phyloP scores from a whole-genome alignment of 2,888 invertebrate genomes.

The Nebria salina region DNA sequence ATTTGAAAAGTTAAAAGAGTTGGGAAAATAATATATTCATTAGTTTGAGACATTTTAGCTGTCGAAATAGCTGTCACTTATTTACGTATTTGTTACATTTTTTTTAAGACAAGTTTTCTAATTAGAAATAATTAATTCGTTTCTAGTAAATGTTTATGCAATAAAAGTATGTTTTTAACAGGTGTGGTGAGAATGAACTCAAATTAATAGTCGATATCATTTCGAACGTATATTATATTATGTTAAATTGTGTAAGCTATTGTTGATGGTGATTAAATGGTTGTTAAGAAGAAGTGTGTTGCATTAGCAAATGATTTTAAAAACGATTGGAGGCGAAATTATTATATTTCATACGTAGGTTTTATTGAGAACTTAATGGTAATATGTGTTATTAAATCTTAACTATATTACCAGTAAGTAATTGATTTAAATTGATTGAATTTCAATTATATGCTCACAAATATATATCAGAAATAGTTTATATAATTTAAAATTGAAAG shows the following conservation, averaged over 20 bases:
- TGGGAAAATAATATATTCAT: background rate
- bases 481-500: background rate
- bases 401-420: background rate
- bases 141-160: conserved; percentile 24
- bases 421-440: conserved; percentile 6
- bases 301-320: background rate
- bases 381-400: background rate
- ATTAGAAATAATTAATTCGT: conserved; percentile 33
- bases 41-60: background rate
- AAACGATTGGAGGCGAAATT: background rate
- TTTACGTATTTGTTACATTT: conserved; percentile 19
- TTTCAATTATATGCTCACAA: too few relatives aligned
- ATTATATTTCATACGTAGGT: background rate
- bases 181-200: conserved; percentile 28
- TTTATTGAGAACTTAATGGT: conserved; percentile 9
- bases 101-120: conserved; percentile 10
- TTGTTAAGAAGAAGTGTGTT: background rate
- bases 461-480: too few relatives aligned
- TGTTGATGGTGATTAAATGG: conserved; percentile 19
- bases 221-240: conserved; percentile 12
- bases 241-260: conserved; percentile 24
- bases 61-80: conserved; percentile 18
- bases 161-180: background rate
- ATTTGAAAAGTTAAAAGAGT: background rate
- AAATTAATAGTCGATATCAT: conserved; percentile 27